Base-by-base conservation (phyloP, 2,888 invertebrate genomes). In the Junonia oenone region DNA sequence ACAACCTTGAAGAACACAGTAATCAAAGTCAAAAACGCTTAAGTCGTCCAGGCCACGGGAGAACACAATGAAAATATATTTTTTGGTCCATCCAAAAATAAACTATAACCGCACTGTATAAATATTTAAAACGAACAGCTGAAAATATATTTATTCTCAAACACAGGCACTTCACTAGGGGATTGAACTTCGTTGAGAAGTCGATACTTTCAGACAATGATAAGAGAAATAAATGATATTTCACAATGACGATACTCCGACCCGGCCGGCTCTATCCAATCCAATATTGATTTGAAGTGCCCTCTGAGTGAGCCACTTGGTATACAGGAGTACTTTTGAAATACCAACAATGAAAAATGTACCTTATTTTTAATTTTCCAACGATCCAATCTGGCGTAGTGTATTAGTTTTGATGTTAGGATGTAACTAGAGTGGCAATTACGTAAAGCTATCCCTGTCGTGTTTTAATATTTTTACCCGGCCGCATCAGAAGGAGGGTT, bases 221-320 rank as follows among this genome's bases (percentile, higher is more conserved):
- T 83, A 82, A 81, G 78, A 76, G 76, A 78, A 80, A 81, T 83
- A 82, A 82, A 83, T 81, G 77, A 82, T 71, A 73, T 78, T 78
- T 72, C 69, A 71, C 73, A 71, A 73, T 72, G 71, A 71, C 66
- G 61, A 64, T 69, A 69, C 75, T 72, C 63, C 56, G 53, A 52
- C 49, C 57, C 58, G 55, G 61, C 54, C 56, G 60, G 47, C 59
- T 61, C 61, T 60, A 63, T 64, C 61, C 64, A 59, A 65, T 64
- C 57, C 59, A 55, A 59, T 63, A 61, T 63, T 63, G 65, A 63
- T 64, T 62, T 58, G 51, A 58, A 60, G 60, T 58, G 51, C 29
- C 52, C 49, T 48, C 45, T 55, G 58, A 52, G 58, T 58, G 49
- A 51, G 48, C 46, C 51, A 54, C 51, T 57, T 52, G 55, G 46